Conservation (phyloP, 2,888 invertebrate genomes). For the Deilephila elpenor region DNA sequence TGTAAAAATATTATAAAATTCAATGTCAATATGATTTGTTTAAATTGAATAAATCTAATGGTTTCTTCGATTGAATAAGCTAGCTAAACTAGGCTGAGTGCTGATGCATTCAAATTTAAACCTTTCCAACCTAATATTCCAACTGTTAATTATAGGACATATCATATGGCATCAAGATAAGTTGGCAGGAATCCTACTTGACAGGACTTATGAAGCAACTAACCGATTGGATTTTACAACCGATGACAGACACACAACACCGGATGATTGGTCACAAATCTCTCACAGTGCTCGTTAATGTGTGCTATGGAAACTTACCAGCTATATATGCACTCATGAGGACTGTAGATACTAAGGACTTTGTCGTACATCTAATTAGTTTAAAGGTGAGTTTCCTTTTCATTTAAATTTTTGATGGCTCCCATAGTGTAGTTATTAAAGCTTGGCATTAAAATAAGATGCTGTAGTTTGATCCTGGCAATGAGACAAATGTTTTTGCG, state of each 20-base stretch:
- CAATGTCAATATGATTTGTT: background rate
- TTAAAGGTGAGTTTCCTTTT: conserved; percentile 77
- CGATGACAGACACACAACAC: conserved; percentile 73
- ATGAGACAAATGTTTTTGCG: too few species aligned
- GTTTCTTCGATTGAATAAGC: too few species aligned
- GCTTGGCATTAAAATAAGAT: too few species aligned
- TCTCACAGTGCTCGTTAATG: conserved; percentile 89
- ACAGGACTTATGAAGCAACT: conserved; percentile 87
- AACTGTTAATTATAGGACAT: conserved; percentile 84
- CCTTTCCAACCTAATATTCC: too few species aligned
- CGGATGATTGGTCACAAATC: conserved; percentile 78
- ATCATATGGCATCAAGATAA: conserved; percentile 91
- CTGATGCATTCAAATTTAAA: background rate
- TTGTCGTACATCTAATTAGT: conserved; percentile 86
- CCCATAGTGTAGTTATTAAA: too few species aligned
- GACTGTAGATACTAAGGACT: conserved; percentile 88
- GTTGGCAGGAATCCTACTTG: conserved; percentile 92
- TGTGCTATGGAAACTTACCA: conserved; percentile 91
- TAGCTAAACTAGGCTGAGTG: background rate
- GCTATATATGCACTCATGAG: conserved; percentile 90
- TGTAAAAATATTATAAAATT: too few species aligned
- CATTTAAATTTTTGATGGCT: too few species aligned
- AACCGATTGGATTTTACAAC: conserved; percentile 86
- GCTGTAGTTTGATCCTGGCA: too few species aligned
- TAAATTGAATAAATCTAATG: too few species aligned